Evolutionary conservation across 2,113 vertebrate genomes (phyloP).

Genomic region (Pteropus alecto): DNA sequence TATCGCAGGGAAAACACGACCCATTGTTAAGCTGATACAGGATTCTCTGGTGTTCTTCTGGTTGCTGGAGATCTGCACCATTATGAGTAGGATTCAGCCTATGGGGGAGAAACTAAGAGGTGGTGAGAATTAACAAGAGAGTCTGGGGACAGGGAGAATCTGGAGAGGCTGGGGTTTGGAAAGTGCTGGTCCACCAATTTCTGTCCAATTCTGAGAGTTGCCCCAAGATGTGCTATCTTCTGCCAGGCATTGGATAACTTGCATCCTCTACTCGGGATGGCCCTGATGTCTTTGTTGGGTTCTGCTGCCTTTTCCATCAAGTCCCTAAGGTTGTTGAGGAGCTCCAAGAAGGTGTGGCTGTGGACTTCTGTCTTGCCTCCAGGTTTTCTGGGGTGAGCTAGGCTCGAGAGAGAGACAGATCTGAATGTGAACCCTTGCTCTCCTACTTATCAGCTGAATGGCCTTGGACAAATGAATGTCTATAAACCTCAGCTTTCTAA

Average conservation of each 20-base stretch:
- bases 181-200: neutral
- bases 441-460: neutral
- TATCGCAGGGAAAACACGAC: neutral
- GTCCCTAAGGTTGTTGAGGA: neutral
- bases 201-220: neutral
- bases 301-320: neutral
- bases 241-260: neutral
- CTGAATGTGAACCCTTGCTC: neutral
- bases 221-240: neutral
- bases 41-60: neutral
- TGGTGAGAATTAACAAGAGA: neutral
- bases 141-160: too few species aligned
- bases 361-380: neutral
- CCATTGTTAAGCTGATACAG: neutral
- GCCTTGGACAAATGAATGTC: neutral
- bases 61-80: neutral
- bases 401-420: neutral
- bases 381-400: neutral
- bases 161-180: neutral
- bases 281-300: neutral
- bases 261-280: neutral
- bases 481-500: neutral
- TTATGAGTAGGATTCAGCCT: neutral
- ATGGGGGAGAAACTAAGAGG: neutral
- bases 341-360: neutral